Evolutionary conservation across 2,888 invertebrate genomes (phyloP).

Genomic region (Spilarctia lutea): DNA sequence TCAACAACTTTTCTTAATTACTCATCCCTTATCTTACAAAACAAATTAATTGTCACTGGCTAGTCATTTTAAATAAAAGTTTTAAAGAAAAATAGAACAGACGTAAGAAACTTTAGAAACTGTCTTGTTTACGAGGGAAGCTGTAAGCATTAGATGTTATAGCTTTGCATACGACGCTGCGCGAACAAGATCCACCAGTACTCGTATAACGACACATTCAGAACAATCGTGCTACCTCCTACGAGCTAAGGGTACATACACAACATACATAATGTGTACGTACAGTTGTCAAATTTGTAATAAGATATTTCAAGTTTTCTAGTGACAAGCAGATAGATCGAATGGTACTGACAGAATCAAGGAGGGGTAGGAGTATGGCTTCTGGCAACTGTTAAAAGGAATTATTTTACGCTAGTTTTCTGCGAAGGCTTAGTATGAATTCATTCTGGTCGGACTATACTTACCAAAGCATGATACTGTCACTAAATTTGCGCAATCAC

Average conservation of each 20-base stretch:
- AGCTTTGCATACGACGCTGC: constrained; percentile 41
- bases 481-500: no score
- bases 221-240: constrained; percentile 50
- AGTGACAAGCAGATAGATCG: no score
- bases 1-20: constrained; percentile 16
- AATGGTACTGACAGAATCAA: no score
- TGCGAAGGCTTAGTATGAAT: no score
- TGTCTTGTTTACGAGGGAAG: constrained; percentile 30
- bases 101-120: constrained; percentile 35
- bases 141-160: constrained; percentile 1
- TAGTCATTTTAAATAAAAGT: constrained; percentile 38
- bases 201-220: constrained; percentile 27
- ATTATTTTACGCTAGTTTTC: no score
- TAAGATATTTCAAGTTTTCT: background rate
- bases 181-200: constrained; percentile 40
- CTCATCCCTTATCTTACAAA: constrained; percentile 26
- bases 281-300: background rate
- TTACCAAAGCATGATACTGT: no score
- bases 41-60: constrained; percentile 36
- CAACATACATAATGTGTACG: constrained; percentile 8
- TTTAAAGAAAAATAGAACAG: constrained; percentile 18
- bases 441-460: no score
- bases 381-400: no score
- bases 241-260: constrained; percentile 41
- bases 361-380: no score